Percentiles rank a stretch among this genome's conserved stretches.
phyloP scores from a whole-genome alignment of 1,140 invertebrate genomes.

The Spodoptera litura region DNA sequence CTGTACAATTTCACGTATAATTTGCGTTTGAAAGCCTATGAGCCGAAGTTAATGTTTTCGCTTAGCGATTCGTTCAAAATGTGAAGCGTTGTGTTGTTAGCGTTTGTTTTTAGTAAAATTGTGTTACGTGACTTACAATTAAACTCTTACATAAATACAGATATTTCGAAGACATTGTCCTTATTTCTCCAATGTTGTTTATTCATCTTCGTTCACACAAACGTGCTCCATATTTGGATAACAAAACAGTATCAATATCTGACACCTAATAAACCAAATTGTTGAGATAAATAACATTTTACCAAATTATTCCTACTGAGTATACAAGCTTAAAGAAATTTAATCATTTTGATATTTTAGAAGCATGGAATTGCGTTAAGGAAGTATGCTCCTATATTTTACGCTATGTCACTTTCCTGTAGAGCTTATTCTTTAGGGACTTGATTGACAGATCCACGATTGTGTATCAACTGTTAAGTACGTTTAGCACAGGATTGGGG shows the following conservation, averaged over 20 bases:
- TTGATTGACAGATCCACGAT: background rate
- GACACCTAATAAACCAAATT: background rate
- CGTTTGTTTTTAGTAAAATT: constrained; percentile 72
- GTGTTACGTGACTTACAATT: constrained; percentile 46
- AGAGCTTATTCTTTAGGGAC: background rate
- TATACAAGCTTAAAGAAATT: too few relatives aligned
- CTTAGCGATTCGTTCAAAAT: constrained; percentile 79
- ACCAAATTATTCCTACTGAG: too few relatives aligned
- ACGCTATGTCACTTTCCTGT: background rate
- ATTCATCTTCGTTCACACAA: background rate
- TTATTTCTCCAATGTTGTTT: background rate
- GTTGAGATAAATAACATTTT: too few relatives aligned
- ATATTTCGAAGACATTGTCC: constrained; percentile 3
- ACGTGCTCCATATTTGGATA: background rate
- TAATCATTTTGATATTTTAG: background rate
- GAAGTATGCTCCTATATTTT: background rate
- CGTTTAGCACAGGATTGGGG: constrained; percentile 1
- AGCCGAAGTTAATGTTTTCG: constrained; percentile 81
- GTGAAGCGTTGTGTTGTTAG: constrained; percentile 59
- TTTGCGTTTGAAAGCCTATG: constrained; percentile 80
- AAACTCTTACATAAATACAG: constrained; percentile 46
- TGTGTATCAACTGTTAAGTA: constrained; percentile 1
- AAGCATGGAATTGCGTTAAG: background rate
- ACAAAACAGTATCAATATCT: background rate
- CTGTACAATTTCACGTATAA: constrained; percentile 81